Evolutionary conservation across 2,113 vertebrate genomes (phyloP).

Genomic region (Neofelis nebulosa): DNA sequence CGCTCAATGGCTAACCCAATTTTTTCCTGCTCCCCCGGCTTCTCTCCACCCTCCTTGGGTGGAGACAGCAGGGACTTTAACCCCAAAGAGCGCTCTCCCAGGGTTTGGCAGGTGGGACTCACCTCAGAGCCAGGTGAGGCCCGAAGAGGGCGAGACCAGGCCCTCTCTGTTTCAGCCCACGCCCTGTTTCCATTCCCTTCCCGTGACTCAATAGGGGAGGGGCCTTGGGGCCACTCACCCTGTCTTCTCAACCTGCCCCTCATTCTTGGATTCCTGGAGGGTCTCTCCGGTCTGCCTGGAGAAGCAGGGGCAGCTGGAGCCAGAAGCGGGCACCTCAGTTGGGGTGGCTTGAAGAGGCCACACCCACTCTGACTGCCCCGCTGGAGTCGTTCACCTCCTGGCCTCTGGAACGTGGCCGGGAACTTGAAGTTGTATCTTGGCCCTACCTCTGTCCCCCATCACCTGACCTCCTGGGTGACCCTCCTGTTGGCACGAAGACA

Average conservation of each 20-base stretch:
- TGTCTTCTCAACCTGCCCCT: neutral
- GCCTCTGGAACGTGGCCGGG: neutral
- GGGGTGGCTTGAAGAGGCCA: neutral
- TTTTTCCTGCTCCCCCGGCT: neutral
- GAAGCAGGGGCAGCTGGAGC: neutral
- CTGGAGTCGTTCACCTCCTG: accelerated
- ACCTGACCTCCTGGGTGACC: neutral
- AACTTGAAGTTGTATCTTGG: neutral
- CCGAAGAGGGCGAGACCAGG: neutral
- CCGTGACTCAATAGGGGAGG: neutral
- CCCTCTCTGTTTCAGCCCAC: neutral
- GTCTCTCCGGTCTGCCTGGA: neutral
- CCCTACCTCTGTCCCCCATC: neutral
- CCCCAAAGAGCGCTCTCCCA: neutral
- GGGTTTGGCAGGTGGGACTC: neutral
- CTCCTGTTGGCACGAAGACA: neutral
- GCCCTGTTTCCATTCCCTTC: neutral
- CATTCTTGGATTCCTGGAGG: neutral
- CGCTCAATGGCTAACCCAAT: neutral
- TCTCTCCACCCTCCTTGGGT: neutral
- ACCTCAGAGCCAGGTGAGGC: neutral
- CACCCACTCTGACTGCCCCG: accelerated
- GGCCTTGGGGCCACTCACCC: neutral
- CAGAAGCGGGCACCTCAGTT: neutral
- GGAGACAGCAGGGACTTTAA: neutral